A percentile compares a stretch with the other conserved stretches of the same genome.
Evolutionary conservation across 2,888 invertebrate species (phyloP).

Genomic region (Masnerella sp.): DNA sequence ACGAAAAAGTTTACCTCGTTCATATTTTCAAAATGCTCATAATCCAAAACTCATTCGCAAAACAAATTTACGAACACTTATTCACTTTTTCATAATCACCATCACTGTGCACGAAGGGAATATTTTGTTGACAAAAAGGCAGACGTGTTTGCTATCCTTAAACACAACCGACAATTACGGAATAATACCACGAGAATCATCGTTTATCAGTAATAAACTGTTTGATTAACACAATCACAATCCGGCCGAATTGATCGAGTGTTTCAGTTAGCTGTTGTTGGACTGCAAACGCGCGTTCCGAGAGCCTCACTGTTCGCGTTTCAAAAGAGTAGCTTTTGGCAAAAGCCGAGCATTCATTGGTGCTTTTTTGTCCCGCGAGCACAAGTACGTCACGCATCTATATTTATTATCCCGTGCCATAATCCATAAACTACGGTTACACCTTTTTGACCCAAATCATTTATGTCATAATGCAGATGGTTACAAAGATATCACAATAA

Average conservation of each 20-base stretch:
- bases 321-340: constrained; percentile 57
- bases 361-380: constrained; percentile 55
- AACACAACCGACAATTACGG: neutral
- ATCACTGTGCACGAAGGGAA: neutral
- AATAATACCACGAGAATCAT: constrained; percentile 27
- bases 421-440: constrained; percentile 13
- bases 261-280: constrained; percentile 33
- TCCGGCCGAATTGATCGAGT: constrained; percentile 35
- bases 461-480: no score
- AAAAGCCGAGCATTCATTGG: constrained; percentile 53
- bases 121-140: neutral
- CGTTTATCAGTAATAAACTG: constrained; percentile 37
- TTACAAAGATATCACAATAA: no score
- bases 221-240: constrained; percentile 40
- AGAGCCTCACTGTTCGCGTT: constrained; percentile 52
- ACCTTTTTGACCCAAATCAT: no score
- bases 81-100: constrained; percentile 1
- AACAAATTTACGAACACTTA: no score
- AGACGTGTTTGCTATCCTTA: constrained; percentile 9
- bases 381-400: constrained; percentile 41
- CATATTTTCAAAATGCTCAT: neutral
- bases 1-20: no score
- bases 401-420: constrained; percentile 40
- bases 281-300: constrained; percentile 35
- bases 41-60: neutral